Conservation (phyloP, 2,888 invertebrate genomes). For the Pseudococcus longispinus region DNA sequence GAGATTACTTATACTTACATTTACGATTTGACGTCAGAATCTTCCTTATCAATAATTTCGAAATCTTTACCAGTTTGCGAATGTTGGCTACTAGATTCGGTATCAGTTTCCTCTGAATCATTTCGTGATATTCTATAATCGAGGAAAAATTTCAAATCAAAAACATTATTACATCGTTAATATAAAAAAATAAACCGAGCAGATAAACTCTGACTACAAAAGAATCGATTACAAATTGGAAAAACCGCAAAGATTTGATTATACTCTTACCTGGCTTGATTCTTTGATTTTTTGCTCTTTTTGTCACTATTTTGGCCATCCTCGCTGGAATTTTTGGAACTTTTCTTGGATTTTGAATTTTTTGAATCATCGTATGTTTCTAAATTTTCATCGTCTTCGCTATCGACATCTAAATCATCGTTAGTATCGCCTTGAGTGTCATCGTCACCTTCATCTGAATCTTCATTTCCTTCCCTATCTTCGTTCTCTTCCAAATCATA, state of each 20-base stretch:
- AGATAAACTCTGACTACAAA: neutral
- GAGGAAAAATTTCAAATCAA: neutral
- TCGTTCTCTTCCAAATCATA: constrained; percentile 58
- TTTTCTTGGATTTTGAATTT: neutral
- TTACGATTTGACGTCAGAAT: constrained; percentile 61
- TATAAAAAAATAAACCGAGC: too few relatives aligned
- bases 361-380: neutral
- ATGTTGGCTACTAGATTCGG: constrained; percentile 78
- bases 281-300: constrained; percentile 8
- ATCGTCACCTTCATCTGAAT: constrained; percentile 34
- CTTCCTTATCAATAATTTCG: constrained; percentile 78
- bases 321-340: neutral
- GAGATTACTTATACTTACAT: neutral
- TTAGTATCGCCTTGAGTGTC: constrained; percentile 25
- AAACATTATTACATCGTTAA: too few relatives aligned
- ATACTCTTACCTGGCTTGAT: neutral
- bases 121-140: constrained; percentile 59
- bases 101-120: constrained; percentile 69
- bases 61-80: constrained; percentile 86
- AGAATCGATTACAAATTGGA: neutral
- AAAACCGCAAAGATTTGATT: neutral
- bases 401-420: constrained; percentile 18
- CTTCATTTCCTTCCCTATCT: constrained; percentile 59
- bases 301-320: neutral
- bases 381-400: neutral